Percentiles rank a stretch among this genome's conserved stretches.
These are phyloP conservation scores for Pampusana beccarii DNA, from an alignment of 2,113 vertebrate genomes.

Conservation along the genomic window DNA sequence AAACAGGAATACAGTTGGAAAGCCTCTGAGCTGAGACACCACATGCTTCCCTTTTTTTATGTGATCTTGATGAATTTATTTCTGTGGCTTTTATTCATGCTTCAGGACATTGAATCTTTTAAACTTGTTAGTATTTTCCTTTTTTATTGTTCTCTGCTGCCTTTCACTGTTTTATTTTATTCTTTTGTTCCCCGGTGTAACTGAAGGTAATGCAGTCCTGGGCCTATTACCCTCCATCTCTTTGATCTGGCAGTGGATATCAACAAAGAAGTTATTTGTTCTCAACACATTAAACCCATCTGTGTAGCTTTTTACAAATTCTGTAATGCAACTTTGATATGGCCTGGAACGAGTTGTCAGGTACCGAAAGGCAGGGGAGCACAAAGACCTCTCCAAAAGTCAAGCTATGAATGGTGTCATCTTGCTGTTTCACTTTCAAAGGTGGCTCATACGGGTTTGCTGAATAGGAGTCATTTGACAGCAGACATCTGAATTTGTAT, in stretches of 20 bases:
- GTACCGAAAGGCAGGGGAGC: conserved; percentile 27
- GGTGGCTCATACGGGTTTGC: conserved; percentile 20
- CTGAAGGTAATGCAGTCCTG: conserved; percentile 25
- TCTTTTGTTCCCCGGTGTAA: background rate
- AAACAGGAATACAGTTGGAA: background rate
- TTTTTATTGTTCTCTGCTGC: conserved; percentile 19
- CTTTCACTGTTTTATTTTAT: conserved; percentile 47
- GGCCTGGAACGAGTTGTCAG: conserved; percentile 30
- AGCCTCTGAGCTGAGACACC: background rate
- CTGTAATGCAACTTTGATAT: conserved; percentile 67
- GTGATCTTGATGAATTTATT: conserved; percentile 42
- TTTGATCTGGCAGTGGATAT: conserved; percentile 60
- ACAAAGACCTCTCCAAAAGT: conserved; percentile 58
- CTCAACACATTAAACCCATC: conserved; percentile 61
- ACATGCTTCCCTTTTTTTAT: conserved; percentile 14
- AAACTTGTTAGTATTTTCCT: conserved; percentile 57
- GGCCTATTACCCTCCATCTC: conserved; percentile 32
- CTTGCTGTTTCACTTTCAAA: conserved; percentile 69
- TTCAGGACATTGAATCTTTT: background rate
- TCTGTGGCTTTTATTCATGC: conserved; percentile 33
- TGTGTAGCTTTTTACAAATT: conserved; percentile 55
- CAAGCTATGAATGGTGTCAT: conserved; percentile 56
- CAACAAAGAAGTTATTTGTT: conserved; percentile 70
- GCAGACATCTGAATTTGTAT: conserved; percentile 63
- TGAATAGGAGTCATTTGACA: conserved; percentile 60